Conservation (phyloP, 2,797 vertebrate genomes). For the Scolopax rusticola region DNA sequence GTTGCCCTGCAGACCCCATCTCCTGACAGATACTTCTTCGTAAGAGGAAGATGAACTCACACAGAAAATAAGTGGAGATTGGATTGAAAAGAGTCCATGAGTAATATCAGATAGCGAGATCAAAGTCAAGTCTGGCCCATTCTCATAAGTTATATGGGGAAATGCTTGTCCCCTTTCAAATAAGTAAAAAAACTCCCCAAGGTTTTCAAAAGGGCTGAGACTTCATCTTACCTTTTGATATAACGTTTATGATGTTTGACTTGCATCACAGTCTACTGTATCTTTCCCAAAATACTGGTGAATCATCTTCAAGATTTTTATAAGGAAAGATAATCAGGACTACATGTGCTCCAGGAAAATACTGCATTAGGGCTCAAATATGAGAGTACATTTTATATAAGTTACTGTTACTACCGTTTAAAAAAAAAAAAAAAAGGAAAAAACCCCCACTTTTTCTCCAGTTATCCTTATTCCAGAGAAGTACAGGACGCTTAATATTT, state of each 20-base stretch:
- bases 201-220: neutral
- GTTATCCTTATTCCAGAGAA: neutral
- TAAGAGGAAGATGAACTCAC: neutral
- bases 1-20: neutral
- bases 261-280: neutral
- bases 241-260: neutral
- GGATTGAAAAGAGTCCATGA: neutral
- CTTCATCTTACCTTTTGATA: neutral
- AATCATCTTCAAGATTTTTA: neutral
- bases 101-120: neutral
- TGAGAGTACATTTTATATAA: neutral
- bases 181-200: neutral
- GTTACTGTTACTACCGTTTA: neutral
- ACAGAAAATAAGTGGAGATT: neutral
- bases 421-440: neutral
- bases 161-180: neutral
- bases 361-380: neutral
- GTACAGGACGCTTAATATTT: neutral
- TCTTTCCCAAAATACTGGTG: neutral
- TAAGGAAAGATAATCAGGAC: neutral
- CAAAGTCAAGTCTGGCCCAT: neutral
- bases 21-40: neutral
- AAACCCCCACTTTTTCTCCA: neutral
- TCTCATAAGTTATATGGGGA: neutral
- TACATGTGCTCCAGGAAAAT: neutral